Evolutionary conservation across 2,113 vertebrate genomes (phyloP).

Genomic region (Coracopsis vasa): DNA sequence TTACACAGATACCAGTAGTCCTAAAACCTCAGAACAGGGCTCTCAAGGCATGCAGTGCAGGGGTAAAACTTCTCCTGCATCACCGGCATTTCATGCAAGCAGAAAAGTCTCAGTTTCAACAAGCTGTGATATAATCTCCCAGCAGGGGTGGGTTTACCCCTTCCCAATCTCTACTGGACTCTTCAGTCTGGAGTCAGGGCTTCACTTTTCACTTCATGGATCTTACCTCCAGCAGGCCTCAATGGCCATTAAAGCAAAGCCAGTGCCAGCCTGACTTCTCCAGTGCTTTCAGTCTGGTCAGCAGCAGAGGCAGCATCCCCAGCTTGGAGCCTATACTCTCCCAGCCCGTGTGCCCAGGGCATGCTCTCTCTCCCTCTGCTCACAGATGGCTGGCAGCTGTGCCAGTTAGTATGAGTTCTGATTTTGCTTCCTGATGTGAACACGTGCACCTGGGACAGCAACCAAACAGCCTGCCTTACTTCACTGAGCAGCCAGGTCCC

Average conservation of each 20-base stretch:
- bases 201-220: background rate
- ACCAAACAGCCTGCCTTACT: background rate
- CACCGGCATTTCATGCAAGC: background rate
- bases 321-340: background rate
- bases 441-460: background rate
- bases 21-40: background rate
- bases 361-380: background rate
- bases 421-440: background rate
- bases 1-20: background rate
- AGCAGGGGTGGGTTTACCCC: background rate
- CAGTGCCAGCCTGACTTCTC: background rate
- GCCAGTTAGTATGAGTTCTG: background rate
- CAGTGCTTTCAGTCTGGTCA: background rate
- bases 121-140: accelerated
- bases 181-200: background rate
- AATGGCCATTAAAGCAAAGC: background rate
- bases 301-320: background rate
- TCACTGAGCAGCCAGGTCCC: background rate
- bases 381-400: accelerated
- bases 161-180: background rate
- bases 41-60: background rate
- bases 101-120: background rate
- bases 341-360: background rate
- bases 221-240: background rate
- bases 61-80: background rate